Percentiles rank a stretch among this genome's conserved stretches.
These are phyloP conservation scores for Rhopalosiphum nymphaeae DNA, from an alignment of 2,888 invertebrate species.

Conservation along the genomic window DNA sequence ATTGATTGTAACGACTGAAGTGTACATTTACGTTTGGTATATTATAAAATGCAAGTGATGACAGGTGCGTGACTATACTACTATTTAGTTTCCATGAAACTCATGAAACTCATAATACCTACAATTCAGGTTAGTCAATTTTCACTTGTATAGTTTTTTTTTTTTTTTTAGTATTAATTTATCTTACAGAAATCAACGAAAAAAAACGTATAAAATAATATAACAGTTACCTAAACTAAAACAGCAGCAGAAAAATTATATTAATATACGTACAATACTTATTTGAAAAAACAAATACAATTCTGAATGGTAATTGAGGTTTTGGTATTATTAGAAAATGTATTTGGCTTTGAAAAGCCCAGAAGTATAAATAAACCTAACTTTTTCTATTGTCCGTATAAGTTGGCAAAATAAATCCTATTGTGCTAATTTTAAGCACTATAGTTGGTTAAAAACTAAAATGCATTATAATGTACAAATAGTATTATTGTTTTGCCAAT, in stretches of 20 bases:
- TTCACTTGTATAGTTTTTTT: not conserved
- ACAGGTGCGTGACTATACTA: conserved; percentile 31
- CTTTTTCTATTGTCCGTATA: not conserved
- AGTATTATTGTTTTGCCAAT: not conserved
- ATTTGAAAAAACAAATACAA: not conserved
- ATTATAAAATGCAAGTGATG: conserved; percentile 34
- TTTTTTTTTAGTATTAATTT: not conserved
- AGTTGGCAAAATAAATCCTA: not conserved
- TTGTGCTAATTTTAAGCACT: not conserved
- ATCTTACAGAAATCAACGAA: not conserved
- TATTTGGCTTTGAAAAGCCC: not conserved
- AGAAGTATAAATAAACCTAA: not conserved
- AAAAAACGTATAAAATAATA: not conserved
- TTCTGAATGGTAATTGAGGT: not conserved
- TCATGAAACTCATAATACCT: not conserved
- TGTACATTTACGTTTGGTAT: not conserved
- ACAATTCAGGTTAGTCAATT: not conserved
- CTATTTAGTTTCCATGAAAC: not conserved
- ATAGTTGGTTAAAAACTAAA: not conserved
- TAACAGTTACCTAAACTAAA: not conserved
- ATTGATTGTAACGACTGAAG: not conserved
- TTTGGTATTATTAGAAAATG: not conserved
- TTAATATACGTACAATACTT: not conserved
- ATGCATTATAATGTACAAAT: no score
- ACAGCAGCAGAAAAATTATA: not conserved